These are phyloP conservation scores for Heliconius ismenius DNA, from an alignment of 2,888 invertebrate species.

Conservation along the genomic window DNA sequence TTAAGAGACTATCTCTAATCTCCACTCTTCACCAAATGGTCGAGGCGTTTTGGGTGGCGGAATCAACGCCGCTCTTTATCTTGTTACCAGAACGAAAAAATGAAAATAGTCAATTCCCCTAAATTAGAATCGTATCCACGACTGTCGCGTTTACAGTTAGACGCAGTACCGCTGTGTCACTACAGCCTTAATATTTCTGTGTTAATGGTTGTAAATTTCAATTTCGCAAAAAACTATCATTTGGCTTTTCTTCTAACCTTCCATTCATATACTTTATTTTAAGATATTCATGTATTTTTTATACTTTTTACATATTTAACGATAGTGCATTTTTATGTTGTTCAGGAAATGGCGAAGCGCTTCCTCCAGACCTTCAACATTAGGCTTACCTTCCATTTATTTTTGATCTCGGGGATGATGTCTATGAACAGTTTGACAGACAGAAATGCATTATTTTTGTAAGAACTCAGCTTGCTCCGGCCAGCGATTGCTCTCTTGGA, in stretches of 20 bases:
- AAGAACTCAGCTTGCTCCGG: too few relatives aligned
- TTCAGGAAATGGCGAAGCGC: slow-evolving; percentile 78
- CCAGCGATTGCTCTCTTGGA: too few relatives aligned
- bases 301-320: slow-evolving; percentile 65
- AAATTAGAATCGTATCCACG: not conserved
- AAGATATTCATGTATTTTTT: not conserved
- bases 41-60: not conserved
- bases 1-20: not conserved
- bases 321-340: slow-evolving; percentile 89
- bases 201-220: too few relatives aligned
- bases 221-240: too few relatives aligned
- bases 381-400: slow-evolving; percentile 86
- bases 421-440: too few relatives aligned
- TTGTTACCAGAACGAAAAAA: not conserved
- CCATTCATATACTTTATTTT: not conserved
- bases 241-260: not conserved
- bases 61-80: not conserved
- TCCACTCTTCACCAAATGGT: not conserved
- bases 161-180: not conserved
- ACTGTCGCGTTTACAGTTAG: not conserved
- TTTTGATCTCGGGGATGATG: slow-evolving; percentile 82
- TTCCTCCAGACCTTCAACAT: slow-evolving; percentile 81
- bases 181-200: not conserved
- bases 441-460: too few relatives aligned
- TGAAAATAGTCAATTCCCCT: not conserved